phyloP scores from a whole-genome alignment of 2,888 invertebrate genomes.

The Byasa hedistus region DNA sequence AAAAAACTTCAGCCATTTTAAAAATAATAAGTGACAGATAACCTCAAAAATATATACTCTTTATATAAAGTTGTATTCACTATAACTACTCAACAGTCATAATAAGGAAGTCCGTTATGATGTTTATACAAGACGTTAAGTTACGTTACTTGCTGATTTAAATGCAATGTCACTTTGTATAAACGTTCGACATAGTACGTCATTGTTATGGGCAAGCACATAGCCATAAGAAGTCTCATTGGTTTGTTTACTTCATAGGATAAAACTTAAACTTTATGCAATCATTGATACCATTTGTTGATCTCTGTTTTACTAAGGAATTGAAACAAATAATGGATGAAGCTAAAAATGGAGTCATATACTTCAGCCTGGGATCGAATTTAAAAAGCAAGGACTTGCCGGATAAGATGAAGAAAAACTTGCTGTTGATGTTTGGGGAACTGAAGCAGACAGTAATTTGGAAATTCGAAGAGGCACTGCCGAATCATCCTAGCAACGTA shows the following conservation, averaged over 20 bases:
- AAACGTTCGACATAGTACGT: not conserved
- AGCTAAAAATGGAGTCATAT: slow-evolving; percentile 55
- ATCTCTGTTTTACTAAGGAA: slow-evolving; percentile 39
- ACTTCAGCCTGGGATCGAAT: slow-evolving; percentile 63
- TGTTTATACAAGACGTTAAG: too few species aligned
- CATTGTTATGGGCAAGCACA: not conserved
- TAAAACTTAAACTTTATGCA: too few species aligned
- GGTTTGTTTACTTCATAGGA: not conserved
- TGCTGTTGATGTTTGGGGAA: slow-evolving; percentile 51
- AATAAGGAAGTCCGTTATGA: too few species aligned
- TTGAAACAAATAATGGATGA: slow-evolving; percentile 52
- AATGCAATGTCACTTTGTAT: not conserved
- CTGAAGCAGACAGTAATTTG: slow-evolving; percentile 61
- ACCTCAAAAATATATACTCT: too few species aligned
- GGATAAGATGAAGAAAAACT: slow-evolving; percentile 38
- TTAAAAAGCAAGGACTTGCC: slow-evolving; percentile 50
- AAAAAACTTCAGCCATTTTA: too few species aligned
- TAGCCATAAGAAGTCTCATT: not conserved
- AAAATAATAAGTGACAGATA: too few species aligned
- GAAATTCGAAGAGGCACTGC: slow-evolving; percentile 57
- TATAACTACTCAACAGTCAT: too few species aligned
- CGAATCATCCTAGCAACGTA: slow-evolving; percentile 58
- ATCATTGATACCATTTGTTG: not conserved
- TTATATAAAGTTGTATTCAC: too few species aligned
- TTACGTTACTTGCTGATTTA: too few species aligned